Percentiles rank a stretch among this genome's conserved stretches.
Evolutionary conservation across 2,797 vertebrate species (phyloP).

Genomic region (Toxotes lorentzi): DNA sequence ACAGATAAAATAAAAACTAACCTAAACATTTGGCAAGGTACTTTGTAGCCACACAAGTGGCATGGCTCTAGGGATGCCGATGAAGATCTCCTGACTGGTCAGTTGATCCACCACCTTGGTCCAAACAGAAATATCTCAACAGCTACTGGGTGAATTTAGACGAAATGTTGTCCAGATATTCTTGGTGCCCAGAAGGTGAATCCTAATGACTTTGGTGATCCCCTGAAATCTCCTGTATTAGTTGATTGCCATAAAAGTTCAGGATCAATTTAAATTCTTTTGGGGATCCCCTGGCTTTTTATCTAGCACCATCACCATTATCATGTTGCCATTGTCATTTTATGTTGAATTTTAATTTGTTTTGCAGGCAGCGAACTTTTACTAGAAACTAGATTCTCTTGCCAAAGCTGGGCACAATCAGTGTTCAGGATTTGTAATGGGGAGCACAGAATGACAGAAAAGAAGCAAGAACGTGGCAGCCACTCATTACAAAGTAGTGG

Average conservation of each 20-base stretch:
- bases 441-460: background rate
- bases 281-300: background rate
- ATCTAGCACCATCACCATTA: background rate
- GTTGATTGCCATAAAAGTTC: background rate
- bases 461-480: background rate
- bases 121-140: background rate
- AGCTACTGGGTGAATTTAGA: background rate
- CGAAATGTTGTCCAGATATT: background rate
- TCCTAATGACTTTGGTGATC: background rate
- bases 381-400: background rate
- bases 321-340: background rate
- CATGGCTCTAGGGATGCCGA: background rate
- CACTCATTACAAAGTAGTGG: background rate
- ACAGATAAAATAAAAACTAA: conserved; percentile 32
- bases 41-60: background rate
- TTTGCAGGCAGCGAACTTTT: background rate
- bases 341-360: background rate
- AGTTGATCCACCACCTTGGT: background rate
- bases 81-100: too few relatives aligned
- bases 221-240: background rate
- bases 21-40: background rate
- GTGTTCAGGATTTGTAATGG: background rate
- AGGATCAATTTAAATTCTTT: background rate
- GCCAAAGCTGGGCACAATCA: background rate
- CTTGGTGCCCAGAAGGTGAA: background rate